phyloP scores from a whole-genome alignment of 2,888 invertebrate genomes.

The Nomada flava region DNA sequence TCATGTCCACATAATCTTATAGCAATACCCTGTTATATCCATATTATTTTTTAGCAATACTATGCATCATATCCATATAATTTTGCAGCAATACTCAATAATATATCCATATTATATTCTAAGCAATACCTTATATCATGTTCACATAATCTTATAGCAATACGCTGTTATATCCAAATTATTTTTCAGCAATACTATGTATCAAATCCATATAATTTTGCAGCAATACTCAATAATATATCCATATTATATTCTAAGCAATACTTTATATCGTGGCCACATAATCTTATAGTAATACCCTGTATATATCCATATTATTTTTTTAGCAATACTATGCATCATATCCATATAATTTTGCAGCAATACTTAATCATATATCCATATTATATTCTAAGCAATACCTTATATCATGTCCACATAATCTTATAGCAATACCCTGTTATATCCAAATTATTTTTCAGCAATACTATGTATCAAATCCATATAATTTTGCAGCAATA shows the following conservation, averaged over 20 bases:
- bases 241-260: neutral
- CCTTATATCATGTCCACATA: neutral
- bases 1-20: no score
- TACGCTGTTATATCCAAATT: slow-evolving; percentile 1
- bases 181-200: slow-evolving; percentile 1
- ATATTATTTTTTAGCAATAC: no score
- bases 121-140: neutral
- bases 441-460: neutral
- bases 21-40: no score
- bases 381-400: neutral
- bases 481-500: slow-evolving; percentile 1
- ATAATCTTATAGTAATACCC: no score
- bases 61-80: no score
- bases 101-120: neutral
- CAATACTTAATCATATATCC: neutral
- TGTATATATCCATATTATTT: slow-evolving; percentile 10
- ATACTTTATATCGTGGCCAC: slow-evolving; percentile 1
- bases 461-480: slow-evolving; percentile 1
- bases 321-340: neutral
- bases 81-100: no score
- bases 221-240: neutral
- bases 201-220: neutral
- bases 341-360: neutral
- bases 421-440: no score
- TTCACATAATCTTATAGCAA: neutral